phyloP scores from a whole-genome alignment of 2,888 invertebrate species.

The Drosophila longiperda region DNA sequence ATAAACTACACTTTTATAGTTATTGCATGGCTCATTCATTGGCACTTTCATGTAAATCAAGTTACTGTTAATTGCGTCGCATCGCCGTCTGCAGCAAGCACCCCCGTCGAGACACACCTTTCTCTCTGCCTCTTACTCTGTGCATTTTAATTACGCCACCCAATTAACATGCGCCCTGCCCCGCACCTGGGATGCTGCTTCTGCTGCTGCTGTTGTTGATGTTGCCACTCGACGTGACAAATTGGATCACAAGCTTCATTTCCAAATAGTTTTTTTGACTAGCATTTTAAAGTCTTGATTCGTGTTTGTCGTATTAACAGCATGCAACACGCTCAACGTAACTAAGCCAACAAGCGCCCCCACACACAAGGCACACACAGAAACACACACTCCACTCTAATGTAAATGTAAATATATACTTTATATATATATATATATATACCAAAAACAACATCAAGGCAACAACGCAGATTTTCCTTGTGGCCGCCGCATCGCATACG shows the following conservation, averaged over 20 bases:
- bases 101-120: constrained; percentile 16
- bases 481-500: constrained; percentile 66
- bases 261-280: constrained; percentile 45
- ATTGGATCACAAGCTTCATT: constrained; percentile 49
- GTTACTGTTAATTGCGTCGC: constrained; percentile 68
- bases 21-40: constrained; percentile 56
- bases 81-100: constrained; percentile 32
- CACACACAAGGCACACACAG: constrained; percentile 43
- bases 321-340: constrained; percentile 46
- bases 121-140: constrained; percentile 2
- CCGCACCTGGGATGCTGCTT: background rate
- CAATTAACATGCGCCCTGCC: constrained; percentile 59
- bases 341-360: constrained; percentile 74
- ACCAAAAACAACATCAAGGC: constrained; percentile 48
- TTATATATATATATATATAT: constrained; percentile 9
- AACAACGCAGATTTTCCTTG: constrained; percentile 60
- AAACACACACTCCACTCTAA: background rate
- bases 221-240: constrained; percentile 45
- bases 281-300: constrained; percentile 49
- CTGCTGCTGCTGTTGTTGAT: background rate
- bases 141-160: constrained; percentile 70
- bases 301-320: constrained; percentile 73
- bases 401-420: constrained; percentile 36
- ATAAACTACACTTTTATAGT: constrained; percentile 10
- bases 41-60: constrained; percentile 68